Conservation (phyloP, 2,797 vertebrate species). For the Fratercula arctica region DNA sequence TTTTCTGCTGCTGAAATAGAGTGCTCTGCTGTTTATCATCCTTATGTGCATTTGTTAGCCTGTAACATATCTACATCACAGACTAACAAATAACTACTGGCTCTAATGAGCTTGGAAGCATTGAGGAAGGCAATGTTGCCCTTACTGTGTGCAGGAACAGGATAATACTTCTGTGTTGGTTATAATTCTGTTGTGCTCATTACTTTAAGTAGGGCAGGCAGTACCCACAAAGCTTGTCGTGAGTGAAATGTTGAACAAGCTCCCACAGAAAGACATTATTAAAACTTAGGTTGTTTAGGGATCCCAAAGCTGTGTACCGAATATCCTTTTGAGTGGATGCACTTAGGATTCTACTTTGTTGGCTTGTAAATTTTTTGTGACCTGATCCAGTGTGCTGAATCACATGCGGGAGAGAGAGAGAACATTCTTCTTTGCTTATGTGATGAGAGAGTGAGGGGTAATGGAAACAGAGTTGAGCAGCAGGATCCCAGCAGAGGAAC, state of each 20-base stretch:
- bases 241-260: neutral
- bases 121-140: neutral
- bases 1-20: neutral
- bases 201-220: neutral
- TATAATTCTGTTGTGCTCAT: neutral
- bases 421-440: neutral
- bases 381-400: neutral
- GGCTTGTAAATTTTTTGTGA: neutral
- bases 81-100: neutral
- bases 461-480: neutral
- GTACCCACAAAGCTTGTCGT: neutral
- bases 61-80: rapidly evolving
- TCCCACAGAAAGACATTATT: neutral
- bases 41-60: neutral
- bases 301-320: neutral
- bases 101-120: neutral
- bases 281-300: neutral
- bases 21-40: neutral
- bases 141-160: neutral
- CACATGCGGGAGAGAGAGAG: neutral
- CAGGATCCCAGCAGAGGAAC: neutral
- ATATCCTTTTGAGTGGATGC: neutral
- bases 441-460: neutral
- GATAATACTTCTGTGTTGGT: neutral
- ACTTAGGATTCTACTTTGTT: neutral